These are phyloP conservation scores for Suricata suricatta DNA, from an alignment of 2,113 vertebrate species.

Conservation along the genomic window DNA sequence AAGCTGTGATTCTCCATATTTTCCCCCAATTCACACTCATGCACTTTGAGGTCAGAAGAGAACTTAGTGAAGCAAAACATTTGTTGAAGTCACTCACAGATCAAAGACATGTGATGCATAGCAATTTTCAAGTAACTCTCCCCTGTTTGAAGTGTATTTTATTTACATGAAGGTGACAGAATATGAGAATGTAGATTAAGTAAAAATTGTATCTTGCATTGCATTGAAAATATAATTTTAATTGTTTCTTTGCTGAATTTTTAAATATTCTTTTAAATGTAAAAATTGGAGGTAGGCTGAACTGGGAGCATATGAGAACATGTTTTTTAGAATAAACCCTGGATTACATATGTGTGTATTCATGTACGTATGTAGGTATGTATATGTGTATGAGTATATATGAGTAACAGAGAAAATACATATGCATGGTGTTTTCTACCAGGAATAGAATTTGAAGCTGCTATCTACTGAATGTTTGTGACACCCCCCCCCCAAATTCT, in stretches of 20 bases:
- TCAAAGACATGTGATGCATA: slow-evolving; percentile 45
- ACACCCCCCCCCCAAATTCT: neutral
- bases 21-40: neutral
- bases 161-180: slow-evolving; percentile 48
- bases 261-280: neutral
- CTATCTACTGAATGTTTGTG: neutral
- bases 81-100: slow-evolving; percentile 22
- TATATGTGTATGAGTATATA: neutral
- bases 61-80: slow-evolving; percentile 8
- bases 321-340: slow-evolving; percentile 1
- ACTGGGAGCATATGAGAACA: neutral
- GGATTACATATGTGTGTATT: neutral
- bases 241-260: neutral
- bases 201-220: neutral
- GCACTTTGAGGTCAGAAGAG: neutral
- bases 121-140: neutral
- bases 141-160: slow-evolving; percentile 5
- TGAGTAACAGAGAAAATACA: neutral
- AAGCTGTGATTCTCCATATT: neutral
- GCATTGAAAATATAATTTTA: slow-evolving; percentile 6
- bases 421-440: neutral
- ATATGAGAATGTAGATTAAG: slow-evolving; percentile 54
- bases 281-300: neutral
- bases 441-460: neutral
- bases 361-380: no score